These are phyloP conservation scores for Sebastes vulpes DNA, from an alignment of 2,797 vertebrate species.

Conservation along the genomic window DNA sequence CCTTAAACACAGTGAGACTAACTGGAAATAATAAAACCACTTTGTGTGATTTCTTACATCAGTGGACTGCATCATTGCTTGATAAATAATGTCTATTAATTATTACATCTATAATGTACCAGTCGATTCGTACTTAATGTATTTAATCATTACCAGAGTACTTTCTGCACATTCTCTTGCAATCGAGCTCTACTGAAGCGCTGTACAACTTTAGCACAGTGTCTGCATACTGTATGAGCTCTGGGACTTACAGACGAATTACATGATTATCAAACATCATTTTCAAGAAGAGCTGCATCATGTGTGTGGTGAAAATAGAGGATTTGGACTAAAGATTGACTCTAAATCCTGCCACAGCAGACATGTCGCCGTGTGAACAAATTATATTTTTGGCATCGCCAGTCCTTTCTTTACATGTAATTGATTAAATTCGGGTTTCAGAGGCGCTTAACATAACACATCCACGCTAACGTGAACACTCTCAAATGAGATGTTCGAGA, in stretches of 20 bases:
- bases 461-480: background rate
- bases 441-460: background rate
- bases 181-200: background rate
- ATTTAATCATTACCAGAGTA: background rate
- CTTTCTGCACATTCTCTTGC: background rate
- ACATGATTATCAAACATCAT: constrained; percentile 35
- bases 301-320: constrained; percentile 11
- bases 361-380: background rate
- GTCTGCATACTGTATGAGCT: constrained; percentile 38
- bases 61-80: background rate
- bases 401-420: background rate
- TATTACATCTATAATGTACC: background rate
- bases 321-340: constrained; percentile 15
- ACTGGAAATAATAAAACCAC: background rate
- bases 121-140: background rate
- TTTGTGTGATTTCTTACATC: background rate
- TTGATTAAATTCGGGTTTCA: constrained; percentile 14
- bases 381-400: constrained; percentile 4
- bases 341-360: constrained; percentile 2
- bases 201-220: background rate
- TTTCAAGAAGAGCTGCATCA: constrained; percentile 16
- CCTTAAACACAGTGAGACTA: background rate
- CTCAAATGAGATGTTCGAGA: background rate
- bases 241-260: constrained; percentile 27
- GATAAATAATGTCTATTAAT: background rate